These are phyloP conservation scores for Cyclophora punctaria DNA, from an alignment of 2,888 invertebrate species.

Conservation along the genomic window DNA sequence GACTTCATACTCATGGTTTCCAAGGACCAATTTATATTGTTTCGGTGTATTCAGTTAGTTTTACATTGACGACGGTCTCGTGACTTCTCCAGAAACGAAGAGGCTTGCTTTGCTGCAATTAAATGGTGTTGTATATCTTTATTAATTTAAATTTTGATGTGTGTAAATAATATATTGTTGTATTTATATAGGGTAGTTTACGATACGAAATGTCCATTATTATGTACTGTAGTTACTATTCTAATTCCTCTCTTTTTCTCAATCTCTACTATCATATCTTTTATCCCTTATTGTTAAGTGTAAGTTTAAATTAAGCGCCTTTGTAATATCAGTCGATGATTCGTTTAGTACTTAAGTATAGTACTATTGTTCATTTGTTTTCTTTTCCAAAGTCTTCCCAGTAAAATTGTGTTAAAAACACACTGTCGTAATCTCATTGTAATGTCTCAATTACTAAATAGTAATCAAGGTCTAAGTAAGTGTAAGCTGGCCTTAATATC, in stretches of 20 bases:
- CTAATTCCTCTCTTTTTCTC: conserved; percentile 31
- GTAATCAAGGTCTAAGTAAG: too few relatives aligned
- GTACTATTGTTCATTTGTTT: too few relatives aligned
- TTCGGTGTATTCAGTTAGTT: not conserved
- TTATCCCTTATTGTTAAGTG: not conserved
- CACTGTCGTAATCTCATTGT: too few relatives aligned
- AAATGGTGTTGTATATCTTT: too few relatives aligned
- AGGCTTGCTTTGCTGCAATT: too few relatives aligned
- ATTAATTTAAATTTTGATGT: conserved; percentile 9
- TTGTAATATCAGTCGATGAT: too few relatives aligned
- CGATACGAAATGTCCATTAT: conserved; percentile 1
- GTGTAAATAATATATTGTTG: conserved; percentile 9
- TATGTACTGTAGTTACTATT: conserved; percentile 16
- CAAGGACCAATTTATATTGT: conserved; percentile 27
- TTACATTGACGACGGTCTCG: not conserved
- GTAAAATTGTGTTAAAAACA: too few relatives aligned
- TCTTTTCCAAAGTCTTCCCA: too few relatives aligned
- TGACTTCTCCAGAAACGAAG: not conserved
- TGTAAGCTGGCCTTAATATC: too few relatives aligned
- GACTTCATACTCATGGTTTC: conserved; percentile 19
- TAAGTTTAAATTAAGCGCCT: conserved; percentile 7
- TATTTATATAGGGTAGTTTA: not conserved
- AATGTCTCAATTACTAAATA: too few relatives aligned
- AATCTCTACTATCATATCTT: conserved; percentile 40
- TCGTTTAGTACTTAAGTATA: too few relatives aligned